Conservation (phyloP, 2,888 invertebrate species). For the Dicroscelio sp. region DNA sequence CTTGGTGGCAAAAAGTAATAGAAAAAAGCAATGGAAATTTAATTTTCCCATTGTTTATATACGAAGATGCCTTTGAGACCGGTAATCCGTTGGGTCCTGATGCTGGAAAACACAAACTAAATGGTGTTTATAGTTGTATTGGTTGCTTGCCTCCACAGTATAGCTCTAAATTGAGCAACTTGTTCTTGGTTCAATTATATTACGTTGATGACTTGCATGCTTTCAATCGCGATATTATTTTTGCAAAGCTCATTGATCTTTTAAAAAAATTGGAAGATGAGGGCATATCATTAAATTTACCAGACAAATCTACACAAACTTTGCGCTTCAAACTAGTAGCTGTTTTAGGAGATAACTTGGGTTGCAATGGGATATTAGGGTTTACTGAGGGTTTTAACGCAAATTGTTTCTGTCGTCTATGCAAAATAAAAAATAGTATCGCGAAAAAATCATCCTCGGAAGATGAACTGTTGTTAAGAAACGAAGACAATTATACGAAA, state of each 20-base stretch:
- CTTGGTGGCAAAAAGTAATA: conserved; percentile 35
- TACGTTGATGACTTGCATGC: no score
- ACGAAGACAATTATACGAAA: not conserved
- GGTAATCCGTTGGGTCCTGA: conserved; percentile 76
- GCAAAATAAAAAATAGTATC: not conserved
- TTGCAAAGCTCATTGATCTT: conserved; percentile 38
- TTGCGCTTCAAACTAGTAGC: conserved; percentile 34
- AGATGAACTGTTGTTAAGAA: not conserved
- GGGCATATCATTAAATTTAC: conserved; percentile 23
- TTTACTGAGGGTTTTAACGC: conserved; percentile 43
- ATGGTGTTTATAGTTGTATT: conserved; percentile 62
- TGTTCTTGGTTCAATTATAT: conserved; percentile 57
- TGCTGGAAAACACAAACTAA: conserved; percentile 68
- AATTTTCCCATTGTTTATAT: conserved; percentile 65
- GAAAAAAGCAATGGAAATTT: conserved; percentile 13
- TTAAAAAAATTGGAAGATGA: conserved; percentile 40
- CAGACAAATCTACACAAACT: not conserved
- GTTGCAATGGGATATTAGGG: conserved; percentile 38
- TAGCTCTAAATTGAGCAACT: conserved; percentile 47
- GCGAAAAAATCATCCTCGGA: not conserved
- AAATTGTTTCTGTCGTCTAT: not conserved
- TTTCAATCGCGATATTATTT: conserved; percentile 44
- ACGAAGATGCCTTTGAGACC: conserved; percentile 72
- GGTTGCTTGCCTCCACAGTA: conserved; percentile 66
- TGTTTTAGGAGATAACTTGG: conserved; percentile 63